These are phyloP conservation scores for Caenorhabditis sp. DNA, from an alignment of 2,888 invertebrate genomes.

Conservation along the genomic window DNA sequence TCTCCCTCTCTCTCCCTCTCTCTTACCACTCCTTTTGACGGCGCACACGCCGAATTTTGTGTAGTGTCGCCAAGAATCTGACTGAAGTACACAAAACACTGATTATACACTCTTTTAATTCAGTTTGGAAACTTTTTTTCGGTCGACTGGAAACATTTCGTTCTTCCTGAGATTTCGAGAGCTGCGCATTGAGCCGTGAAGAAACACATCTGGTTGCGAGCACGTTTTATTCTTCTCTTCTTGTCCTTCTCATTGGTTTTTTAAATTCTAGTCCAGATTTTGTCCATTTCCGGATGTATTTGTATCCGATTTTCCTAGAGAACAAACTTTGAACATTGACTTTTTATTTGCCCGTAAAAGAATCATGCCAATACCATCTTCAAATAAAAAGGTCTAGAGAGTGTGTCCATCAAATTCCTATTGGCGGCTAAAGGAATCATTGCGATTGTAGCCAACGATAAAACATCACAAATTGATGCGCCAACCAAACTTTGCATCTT, in stretches of 20 bases:
- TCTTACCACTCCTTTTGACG: neutral
- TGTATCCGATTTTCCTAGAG: too few species aligned
- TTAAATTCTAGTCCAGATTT: too few species aligned
- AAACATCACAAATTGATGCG: constrained; percentile 34
- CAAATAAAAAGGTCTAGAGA: too few species aligned
- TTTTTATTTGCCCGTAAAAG: too few species aligned
- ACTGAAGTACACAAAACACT: constrained; percentile 21
- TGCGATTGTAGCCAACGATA: constrained; percentile 21
- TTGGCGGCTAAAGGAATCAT: neutral
- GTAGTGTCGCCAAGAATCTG: constrained; percentile 22
- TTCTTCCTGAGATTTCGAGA: neutral
- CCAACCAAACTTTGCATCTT: neutral
- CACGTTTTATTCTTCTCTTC: too few species aligned
- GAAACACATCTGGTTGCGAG: neutral
- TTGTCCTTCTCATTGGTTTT: too few species aligned
- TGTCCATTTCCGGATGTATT: too few species aligned
- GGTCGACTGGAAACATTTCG: neutral
- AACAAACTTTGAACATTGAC: too few species aligned
- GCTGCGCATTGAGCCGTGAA: neutral
- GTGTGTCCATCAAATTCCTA: neutral
- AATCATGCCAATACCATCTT: too few species aligned
- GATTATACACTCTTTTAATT: too few species aligned
- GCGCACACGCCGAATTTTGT: constrained; percentile 4
- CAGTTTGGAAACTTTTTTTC: neutral
- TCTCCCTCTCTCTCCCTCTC: neutral